Base-by-base conservation (phyloP, 2,888 invertebrate genomes). In the Drosophila planitibia region DNA sequence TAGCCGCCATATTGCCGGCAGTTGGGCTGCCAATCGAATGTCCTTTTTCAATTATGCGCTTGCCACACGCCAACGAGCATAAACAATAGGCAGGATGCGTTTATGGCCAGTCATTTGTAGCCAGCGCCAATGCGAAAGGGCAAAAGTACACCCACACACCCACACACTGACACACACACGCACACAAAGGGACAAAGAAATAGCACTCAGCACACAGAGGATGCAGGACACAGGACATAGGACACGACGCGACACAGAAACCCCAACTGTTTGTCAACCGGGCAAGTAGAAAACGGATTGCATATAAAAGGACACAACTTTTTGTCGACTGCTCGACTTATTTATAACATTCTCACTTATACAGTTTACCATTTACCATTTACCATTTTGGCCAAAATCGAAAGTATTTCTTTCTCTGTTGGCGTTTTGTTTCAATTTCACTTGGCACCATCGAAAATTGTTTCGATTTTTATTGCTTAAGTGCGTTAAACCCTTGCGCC, bases 401-500 rank as follows among this genome's bases (percentile, higher is more conserved):
- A 84, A 82, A 83, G 85, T 83, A 82, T 83, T 75, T 77, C 33
- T n/a, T 28, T 9, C 74, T 76, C 74, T 67, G 79, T 62, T 76
- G 73, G 73, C 71, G 85, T 86, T 87, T 86, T 86, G 86, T 87
- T 88, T 88, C 87, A 86, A 88, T 88, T 88, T 87, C 82, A 82
- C 81, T 85, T 83, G 87, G 80, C 86, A 84, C 75, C 83, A 76
- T 73, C 81, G 88, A 83, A 86, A 88, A 88, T 89, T 86, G 85
- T 89, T 89, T 85, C 89, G 87, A 89, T 87, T 89, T 87, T 89
- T 89, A 89, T 88, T 88, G 86, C 89, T 89, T 87, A 89, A 89
- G 88, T 89, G 89, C 89, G 89, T 89, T 89, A 88, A 89, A 77
- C 89, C 86, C 87, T 88, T 88, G 80, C 84, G 77, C 77, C 82